Base-by-base conservation (phyloP, 2,888 invertebrate genomes). In the Polia nebulosa region DNA sequence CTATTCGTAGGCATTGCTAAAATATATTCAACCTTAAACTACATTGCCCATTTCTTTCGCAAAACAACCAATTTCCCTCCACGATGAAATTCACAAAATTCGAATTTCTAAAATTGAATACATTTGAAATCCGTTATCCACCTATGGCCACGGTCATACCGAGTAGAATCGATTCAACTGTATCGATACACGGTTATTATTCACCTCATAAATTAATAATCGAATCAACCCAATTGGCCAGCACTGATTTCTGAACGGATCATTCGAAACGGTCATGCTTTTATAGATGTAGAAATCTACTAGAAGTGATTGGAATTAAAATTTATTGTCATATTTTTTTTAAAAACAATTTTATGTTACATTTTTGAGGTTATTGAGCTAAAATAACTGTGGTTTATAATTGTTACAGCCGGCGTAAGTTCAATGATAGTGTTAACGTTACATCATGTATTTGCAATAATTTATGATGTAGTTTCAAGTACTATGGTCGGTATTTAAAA, bases 191-290 rank as follows among this genome's bases (percentile, higher is more conserved):
- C 88, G 90, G 89, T 89, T 88, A 93, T 95, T 95, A 93, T 90
- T 91, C 93, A 93, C 93, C 93, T 93, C 91, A 92, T 95, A 94
- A 94, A 95, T 95, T 92, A 92, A 87, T 93, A 93, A 94, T 94
- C 91, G 93, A 94, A 94, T 94, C 90, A 90, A 90, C 89, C 87
- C 94, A 94, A 95, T 95, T 91, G 94, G 92, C 93, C 93, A 89
- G 83, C 82, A 87, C 93, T 85, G 93, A 95, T 94, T 92, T 91
- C 90, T 90, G 92, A 93, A 93, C 91, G 92, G 87, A 84, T 85
- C 88, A 89, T 93, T 94, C 87, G 90, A 82, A 85, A 91, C 89
- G 92, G 86, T 88, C 80, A 86, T 85, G 81, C 85, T 81, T 88
- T 83, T 84, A 78, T 72, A 61, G 88, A 87, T 85, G 44, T 87